phyloP scores from a whole-genome alignment of 2,888 invertebrate genomes.

The Ptychoptera contaminata region DNA sequence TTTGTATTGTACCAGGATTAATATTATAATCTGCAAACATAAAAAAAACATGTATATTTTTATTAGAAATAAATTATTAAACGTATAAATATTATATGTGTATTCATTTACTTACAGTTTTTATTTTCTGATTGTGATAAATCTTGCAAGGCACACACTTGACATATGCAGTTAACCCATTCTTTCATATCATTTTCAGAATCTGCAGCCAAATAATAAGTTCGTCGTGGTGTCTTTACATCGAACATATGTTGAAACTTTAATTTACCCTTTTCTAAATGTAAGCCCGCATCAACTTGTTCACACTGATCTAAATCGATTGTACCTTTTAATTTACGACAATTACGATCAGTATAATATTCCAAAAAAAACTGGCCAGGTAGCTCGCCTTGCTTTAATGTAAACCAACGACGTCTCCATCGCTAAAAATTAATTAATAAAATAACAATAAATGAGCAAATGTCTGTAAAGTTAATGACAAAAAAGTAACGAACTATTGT shows the following conservation, averaged over 20 bases:
- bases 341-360: constrained; percentile 79
- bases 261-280: constrained; percentile 64
- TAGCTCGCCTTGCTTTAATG: constrained; percentile 78
- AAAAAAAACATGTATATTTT: background rate
- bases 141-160: constrained; percentile 74
- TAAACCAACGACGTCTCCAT: constrained; percentile 93
- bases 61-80: background rate
- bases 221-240: constrained; percentile 73
- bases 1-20: constrained; percentile 1
- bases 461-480: too few species aligned
- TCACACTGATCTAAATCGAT: constrained; percentile 93
- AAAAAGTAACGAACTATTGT: too few species aligned
- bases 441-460: background rate
- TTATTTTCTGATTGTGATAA: constrained; percentile 20
- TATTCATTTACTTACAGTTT: constrained; percentile 22
- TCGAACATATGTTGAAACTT: constrained; percentile 78
- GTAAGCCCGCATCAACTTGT: constrained; percentile 78
- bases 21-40: constrained; percentile 11
- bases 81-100: background rate
- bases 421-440: constrained; percentile 40
- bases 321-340: constrained; percentile 71
- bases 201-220: constrained; percentile 85
- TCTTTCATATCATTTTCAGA: constrained; percentile 83
- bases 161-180: constrained; percentile 90
- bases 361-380: constrained; percentile 88